phyloP scores from a whole-genome alignment of 2,113 vertebrate genomes.

The Cisticola juncidis region DNA sequence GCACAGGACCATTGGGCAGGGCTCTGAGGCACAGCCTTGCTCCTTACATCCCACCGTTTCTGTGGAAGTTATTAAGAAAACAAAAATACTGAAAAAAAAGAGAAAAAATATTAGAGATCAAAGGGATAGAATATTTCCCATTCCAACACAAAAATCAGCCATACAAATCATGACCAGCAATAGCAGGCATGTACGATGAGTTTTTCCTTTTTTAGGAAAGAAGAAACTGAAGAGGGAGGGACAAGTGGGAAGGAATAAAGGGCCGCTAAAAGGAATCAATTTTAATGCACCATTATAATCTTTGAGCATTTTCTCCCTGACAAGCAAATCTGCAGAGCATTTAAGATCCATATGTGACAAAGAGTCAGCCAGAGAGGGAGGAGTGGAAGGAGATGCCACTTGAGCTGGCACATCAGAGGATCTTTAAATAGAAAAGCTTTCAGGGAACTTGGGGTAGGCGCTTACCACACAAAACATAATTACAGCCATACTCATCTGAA shows the following conservation, averaged over 20 bases:
- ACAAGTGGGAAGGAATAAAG: neutral
- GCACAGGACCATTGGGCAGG: fast-evolving
- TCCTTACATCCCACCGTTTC: neutral
- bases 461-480: conserved; percentile 13
- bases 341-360: conserved; percentile 28
- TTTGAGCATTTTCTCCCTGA: neutral
- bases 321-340: conserved; percentile 11
- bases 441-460: neutral
- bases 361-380: conserved; percentile 8
- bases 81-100: neutral
- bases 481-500: neutral
- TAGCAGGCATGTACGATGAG: fast-evolving
- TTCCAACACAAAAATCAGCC: neutral
- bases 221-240: neutral
- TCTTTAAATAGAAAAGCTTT: conserved; percentile 63
- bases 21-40: neutral
- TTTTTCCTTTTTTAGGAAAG: neutral
- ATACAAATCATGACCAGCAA: neutral
- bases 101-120: neutral
- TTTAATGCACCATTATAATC: neutral
- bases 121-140: neutral
- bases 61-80: neutral
- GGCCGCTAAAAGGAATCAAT: neutral
- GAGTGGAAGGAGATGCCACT: conserved; percentile 60
- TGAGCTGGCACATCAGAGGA: conserved; percentile 33